Percentiles rank a stretch among this genome's conserved stretches.
phyloP scores from a whole-genome alignment of 2,113 vertebrate species.

The Todiramphus chloris region DNA sequence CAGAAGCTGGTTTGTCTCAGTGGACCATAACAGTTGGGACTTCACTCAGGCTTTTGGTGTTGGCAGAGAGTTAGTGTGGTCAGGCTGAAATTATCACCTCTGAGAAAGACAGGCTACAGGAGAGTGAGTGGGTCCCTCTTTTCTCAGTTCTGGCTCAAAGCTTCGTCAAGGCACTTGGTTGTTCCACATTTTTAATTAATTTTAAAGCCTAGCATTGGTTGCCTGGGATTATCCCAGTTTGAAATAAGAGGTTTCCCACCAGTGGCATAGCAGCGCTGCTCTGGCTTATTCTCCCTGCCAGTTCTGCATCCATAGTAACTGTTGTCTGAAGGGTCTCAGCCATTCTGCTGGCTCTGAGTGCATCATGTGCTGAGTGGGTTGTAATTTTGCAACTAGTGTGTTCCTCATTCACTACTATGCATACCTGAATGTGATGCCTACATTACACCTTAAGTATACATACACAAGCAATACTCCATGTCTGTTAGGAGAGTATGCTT shows the following conservation, averaged over 20 bases:
- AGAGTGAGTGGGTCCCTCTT: background rate
- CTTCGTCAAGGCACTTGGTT: background rate
- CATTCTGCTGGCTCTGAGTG: background rate
- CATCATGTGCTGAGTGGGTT: background rate
- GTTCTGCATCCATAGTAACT: background rate
- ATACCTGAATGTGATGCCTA: background rate
- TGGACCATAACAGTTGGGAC: background rate
- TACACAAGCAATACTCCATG: background rate
- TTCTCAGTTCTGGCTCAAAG: background rate
- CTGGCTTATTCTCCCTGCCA: background rate
- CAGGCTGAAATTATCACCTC: background rate
- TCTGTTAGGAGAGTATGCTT: background rate
- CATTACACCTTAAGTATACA: background rate
- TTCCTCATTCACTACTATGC: background rate
- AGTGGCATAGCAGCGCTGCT: background rate
- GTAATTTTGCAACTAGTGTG: background rate
- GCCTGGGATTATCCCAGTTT: background rate
- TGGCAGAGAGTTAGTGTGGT: background rate
- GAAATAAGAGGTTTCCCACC: background rate
- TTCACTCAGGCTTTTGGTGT: background rate
- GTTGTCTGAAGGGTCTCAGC: background rate
- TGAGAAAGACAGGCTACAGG: background rate
- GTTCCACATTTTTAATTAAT: background rate
- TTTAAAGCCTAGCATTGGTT: background rate
- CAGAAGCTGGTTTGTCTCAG: background rate